Evolutionary conservation across 2,888 invertebrate species (phyloP), one percentile per base, ranked within the genome.

Genomic region (Erebia ligea): DNA sequence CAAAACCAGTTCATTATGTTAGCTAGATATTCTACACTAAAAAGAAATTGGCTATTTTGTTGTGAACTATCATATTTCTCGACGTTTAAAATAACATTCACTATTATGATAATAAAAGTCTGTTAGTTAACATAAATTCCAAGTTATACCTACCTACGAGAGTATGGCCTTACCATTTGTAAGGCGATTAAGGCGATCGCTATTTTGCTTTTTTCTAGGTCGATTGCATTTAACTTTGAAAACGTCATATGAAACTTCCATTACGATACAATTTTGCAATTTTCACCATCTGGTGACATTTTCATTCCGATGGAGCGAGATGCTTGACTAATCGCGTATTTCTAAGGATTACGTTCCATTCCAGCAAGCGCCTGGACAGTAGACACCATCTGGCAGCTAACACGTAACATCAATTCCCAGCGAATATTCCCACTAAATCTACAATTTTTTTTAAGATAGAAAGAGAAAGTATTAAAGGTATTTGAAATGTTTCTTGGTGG

Each of bases 121-220:
- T 72, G 56, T 71, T 70, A 70, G 73, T 72, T 70, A 70, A 72
- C 74, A 72, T 74, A 74, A 72, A 74, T 74, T 68, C 74, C 70
- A 54, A 45, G 52, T 72, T 59, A 68, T 74, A 74, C 65, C 4
- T 25, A 25, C n/a, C n/a, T n/a, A n/a, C n/a, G n/a, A n/a, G n/a
- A n/a, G 68, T 66, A 63, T 66, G 72, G 74, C 74, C 74, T 74
- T 70, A 72, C 70, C 68, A 72, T 74, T 74, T 74, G 72, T 74
- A 66, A 61, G 67, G 42, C 70, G 72, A 69, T 67, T 72, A 72
- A 68, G 66, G 62, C 70, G 72, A 70, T 70, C 72, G 70, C 67
- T 72, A 72, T 74, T 62, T 72, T 67, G 67, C 64, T 67, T 67
- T 67, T 74, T 68, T 72, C 66, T 74, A 66, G 72, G 74, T 70